Evolutionary conservation across 2,888 invertebrate species (phyloP), one percentile per base, ranked within the genome.

Genomic region (Baccha elongata): DNA sequence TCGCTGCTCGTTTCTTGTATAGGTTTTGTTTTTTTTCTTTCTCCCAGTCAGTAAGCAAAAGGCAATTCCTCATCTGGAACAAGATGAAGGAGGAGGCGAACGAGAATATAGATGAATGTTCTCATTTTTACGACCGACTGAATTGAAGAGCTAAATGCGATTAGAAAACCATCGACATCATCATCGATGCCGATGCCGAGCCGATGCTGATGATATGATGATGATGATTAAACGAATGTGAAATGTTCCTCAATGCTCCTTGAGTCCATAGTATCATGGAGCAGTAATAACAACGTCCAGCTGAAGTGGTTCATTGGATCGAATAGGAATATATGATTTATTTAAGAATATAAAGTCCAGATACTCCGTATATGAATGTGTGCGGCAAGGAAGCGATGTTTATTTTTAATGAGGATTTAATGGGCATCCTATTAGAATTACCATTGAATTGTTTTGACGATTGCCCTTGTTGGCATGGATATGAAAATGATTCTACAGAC

Each of bases 391-490:
- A 58, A 64, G n/a, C n/a, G 83, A 72, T 68, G 83, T 83, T 83
- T 83, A 78, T 83, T 83, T 83, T 83, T 78, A 83, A 83, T 83
- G 83, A 83, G 83, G 78, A 78, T 83, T 83, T 78, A 78, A 78
- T 83, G 78, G 68, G 15, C 62, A 42, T 72, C 78, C 73, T 83
- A 83, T 72, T 78, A 83, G 76, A 73, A 83, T 74, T 81, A 69
- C 74, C 55, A 69, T 69, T 69, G 68, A 48, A 69, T 75, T 80
- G 81, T 75, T 60, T 81, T 81, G 58, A 52, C 60, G 71, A 60
- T 65, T 67, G 52, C 42, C 65, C 21, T 52, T 17, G 58, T 29
- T 52, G 35, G 42, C n/a, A 78, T 78, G 71, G 58, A 71, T 44
- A 78, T 78, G 29, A 40, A 62, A 42, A 40, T 15, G 29, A 37